A percentile compares a stretch with the other conserved stretches of the same genome.
phyloP scores from a whole-genome alignment of 1,140 invertebrate species.

The Andricus grossulariae region DNA sequence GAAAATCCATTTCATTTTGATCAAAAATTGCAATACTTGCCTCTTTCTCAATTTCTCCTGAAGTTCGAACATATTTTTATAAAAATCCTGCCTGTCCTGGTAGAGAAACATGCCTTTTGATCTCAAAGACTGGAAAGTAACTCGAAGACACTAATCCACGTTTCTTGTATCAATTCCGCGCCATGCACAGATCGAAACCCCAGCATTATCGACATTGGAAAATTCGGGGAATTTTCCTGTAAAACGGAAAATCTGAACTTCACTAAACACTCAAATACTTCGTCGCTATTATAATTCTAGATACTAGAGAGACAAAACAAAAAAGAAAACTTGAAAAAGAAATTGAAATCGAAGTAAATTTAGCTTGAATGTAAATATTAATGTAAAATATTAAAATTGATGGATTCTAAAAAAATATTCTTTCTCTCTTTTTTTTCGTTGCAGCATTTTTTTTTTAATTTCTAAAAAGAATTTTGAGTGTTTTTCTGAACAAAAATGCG shows the following conservation, averaged over 20 bases:
- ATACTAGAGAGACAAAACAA: too few relatives aligned
- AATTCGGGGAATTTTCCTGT: slow-evolving; percentile 32
- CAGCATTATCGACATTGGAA: slow-evolving; percentile 14
- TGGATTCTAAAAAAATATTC: too few relatives aligned
- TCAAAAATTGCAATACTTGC: slow-evolving; percentile 46
- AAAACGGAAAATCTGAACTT: not conserved
- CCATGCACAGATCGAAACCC: not conserved
- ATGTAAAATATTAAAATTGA: too few relatives aligned
- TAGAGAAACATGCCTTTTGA: slow-evolving; percentile 8
- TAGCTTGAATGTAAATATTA: too few relatives aligned
- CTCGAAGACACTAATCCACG: not conserved
- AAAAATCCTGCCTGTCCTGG: slow-evolving; percentile 58
- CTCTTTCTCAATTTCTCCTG: slow-evolving; percentile 70
- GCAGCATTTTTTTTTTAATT: not conserved
- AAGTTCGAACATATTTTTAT: slow-evolving; percentile 68
- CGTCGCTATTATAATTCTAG: too few relatives aligned
- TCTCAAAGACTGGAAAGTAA: not conserved
- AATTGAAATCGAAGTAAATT: not conserved
- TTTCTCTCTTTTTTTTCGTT: too few relatives aligned
- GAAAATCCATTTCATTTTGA: too few relatives aligned
- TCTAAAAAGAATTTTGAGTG: not conserved
- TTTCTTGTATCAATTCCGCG: not conserved
- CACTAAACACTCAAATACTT: not conserved
- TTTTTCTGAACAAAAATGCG: not conserved
- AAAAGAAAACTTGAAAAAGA: not conserved